A percentile compares a stretch with the other conserved stretches of the same genome.
These are phyloP conservation scores for Chondrosia reniformis DNA, from an alignment of 37 sponge, comb jelly and placozoan species.

Conservation along the genomic window DNA sequence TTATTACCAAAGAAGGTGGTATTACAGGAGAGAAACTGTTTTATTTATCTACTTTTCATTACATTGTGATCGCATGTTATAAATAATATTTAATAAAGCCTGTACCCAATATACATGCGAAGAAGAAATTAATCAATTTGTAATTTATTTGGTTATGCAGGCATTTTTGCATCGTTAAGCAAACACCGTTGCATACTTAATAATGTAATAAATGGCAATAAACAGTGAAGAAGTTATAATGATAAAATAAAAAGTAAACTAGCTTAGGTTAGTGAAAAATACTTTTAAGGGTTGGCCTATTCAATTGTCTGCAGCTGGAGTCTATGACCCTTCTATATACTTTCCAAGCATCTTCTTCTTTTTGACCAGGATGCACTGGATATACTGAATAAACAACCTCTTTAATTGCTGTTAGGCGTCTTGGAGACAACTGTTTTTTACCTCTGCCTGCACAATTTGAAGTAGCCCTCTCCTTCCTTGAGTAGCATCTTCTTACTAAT, in stretches of 20 bases:
- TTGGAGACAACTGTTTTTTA: neutral
- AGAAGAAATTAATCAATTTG: too few species aligned
- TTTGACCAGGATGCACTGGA: neutral
- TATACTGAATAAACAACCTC: neutral
- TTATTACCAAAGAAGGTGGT: conserved; percentile 19
- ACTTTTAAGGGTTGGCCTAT: neutral
- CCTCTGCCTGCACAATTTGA: neutral
- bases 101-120: too few species aligned
- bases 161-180: too few species aligned
- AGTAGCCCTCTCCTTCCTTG: neutral
- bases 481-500: neutral
- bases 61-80: neutral
- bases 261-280: neutral
- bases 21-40: neutral
- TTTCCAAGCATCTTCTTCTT: neutral
- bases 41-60: neutral
- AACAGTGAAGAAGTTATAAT: neutral
- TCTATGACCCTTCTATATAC: neutral
- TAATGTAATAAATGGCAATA: neutral
- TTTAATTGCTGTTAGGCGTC: neutral
- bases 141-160: too few species aligned
- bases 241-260: neutral
- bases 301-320: neutral
- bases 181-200: too few species aligned
- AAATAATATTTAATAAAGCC: neutral